Base-by-base conservation (phyloP, 2,113 vertebrate genomes). In the Siniperca knerii region DNA sequence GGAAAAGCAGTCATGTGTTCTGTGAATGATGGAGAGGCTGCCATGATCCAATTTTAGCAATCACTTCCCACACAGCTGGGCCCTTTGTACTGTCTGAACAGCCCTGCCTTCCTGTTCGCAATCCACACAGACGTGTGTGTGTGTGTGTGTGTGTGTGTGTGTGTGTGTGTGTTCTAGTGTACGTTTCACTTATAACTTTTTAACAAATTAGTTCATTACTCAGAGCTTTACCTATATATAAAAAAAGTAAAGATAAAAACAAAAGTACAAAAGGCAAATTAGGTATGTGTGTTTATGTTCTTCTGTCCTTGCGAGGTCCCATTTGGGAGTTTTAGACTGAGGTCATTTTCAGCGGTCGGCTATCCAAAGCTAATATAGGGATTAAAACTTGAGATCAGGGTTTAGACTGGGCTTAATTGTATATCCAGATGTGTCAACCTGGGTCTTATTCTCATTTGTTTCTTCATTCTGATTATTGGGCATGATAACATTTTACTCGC, bases 21-120 rank as follows among this genome's bases (percentile, higher is more conserved):
- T n/a, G 62, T 61, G 46, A 82, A 79, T 82, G 85, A 90, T 87
- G 75, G 87, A 82, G 82, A 77, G 33, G 79, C 71, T 79, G 87
- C 77, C 52, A 42, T 75, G 75, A 75, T 89, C 65, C 76, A 65
- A 42, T 88, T 79, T 81, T 80, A 81, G 83, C 46, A 75, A 73
- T 86, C 85, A 58, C 88, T 87, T 88, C 86, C 82, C 75, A 90
- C 86, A 85, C 91, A 92, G 89, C 91, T 90, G 89, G 60, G 66
- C 46, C 42, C 60, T 85, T 87, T 88, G 80, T 90, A 57, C 82
- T 0, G 64, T 29, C 46, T 84, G 81, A 87, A 67, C 79, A 64
- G 73, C 60, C 21, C 40, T 61, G 67, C 68, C 60, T 82, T 87
- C 83, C 55, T 75, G 68, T 13, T 78, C 79, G 0, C 2, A 4